Base-by-base conservation (phyloP, 2,888 invertebrate species). In the Acrobasis consociella region DNA sequence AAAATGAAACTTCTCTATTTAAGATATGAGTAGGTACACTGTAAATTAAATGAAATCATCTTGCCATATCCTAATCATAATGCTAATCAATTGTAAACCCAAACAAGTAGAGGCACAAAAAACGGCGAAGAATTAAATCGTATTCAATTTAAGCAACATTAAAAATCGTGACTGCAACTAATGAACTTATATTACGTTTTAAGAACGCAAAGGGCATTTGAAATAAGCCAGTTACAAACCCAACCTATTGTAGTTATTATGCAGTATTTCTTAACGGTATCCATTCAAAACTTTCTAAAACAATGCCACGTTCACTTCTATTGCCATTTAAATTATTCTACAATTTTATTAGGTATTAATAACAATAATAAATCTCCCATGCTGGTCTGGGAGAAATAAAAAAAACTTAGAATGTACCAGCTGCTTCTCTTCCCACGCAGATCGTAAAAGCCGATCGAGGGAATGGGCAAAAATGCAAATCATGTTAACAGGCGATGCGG, bases 261-360 rank as follows among this genome's bases (percentile, higher is more conserved):
- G 65, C 74, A 67, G 73, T 74, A 67, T 71, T 71, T 72, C 76
- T 77, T 78, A 74, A 81, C 78, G 74, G 75, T 74, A 72, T 22
- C 78, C 74, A 78, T 81, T 81, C 79, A 82, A 77, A 81, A 86
- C 87, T 87, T 87, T 88, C 86, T 86, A 86, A 86, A 85, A 86
- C 82, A 86, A 83, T 83, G 77, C 81, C 76, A 77, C 83, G 85
- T 82, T 85, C 84, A 83, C 83, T 84, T 72, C 74, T 80, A 79
- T 77, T 78, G 76, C 76, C 82, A 82, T 87, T 86, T 82, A 83
- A 86, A 83, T 85, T 81, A 81, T 83, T 83, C 81, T 78, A 81
- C 81, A 83, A 81, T 83, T 81, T 82, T 80, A 82, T 72, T 56
- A 39, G 39, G 75, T 76, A 76, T 76, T 76, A 77, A 70, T 73